phyloP scores from a whole-genome alignment of 2,113 vertebrate species.

The Emydocephalus ijimae region DNA sequence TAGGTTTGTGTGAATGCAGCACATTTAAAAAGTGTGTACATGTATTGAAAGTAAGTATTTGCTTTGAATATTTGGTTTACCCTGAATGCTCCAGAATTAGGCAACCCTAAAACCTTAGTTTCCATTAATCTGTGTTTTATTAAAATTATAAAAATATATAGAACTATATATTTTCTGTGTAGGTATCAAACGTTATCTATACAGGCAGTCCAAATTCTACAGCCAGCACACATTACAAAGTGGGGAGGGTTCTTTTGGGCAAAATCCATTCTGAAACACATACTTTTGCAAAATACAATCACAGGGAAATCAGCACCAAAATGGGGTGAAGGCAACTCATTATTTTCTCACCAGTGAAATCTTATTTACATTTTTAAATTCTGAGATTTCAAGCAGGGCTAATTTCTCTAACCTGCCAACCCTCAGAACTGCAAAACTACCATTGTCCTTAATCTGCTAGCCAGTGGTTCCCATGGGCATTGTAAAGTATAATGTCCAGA shows the following conservation, averaged over 20 bases:
- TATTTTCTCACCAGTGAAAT: background rate
- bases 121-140: background rate
- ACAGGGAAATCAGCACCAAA: background rate
- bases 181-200: background rate
- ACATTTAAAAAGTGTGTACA: background rate
- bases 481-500: background rate
- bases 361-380: background rate
- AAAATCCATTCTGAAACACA: background rate
- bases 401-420: background rate
- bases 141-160: background rate
- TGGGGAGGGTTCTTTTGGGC: background rate
- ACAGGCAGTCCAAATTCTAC: background rate
- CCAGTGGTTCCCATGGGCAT: background rate
- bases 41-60: background rate
- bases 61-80: background rate
- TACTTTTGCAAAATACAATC: background rate
- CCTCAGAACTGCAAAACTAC: background rate
- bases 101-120: background rate
- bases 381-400: background rate
- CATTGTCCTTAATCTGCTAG: background rate
- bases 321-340: background rate
- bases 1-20: background rate
- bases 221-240: background rate
- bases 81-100: background rate
- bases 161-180: background rate